Conservation (phyloP, 2,888 invertebrate species). For the Morpho achilles region DNA sequence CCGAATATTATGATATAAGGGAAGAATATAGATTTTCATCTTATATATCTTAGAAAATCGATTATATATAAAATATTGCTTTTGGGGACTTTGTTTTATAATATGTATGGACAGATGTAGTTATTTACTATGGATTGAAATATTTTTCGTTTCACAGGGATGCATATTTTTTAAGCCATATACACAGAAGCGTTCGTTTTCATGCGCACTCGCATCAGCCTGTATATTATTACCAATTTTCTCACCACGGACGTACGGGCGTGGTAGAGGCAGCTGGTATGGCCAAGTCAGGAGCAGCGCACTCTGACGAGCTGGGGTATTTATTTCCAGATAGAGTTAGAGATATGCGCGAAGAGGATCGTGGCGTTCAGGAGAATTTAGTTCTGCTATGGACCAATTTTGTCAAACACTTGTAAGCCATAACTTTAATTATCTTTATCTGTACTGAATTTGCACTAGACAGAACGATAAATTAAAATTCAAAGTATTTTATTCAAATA, state of each 20-base stretch:
- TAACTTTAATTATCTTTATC: neutral
- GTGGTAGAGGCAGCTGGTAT: slow-evolving; percentile 45
- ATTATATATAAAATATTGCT: too few species aligned
- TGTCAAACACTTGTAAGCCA: slow-evolving; percentile 60
- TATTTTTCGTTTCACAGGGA: slow-evolving; percentile 44
- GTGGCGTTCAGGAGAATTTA: slow-evolving; percentile 43
- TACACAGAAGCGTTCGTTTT: slow-evolving; percentile 50
- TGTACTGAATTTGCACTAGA: too few species aligned
- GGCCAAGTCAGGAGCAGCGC: slow-evolving; percentile 56
- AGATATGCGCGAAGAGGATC: slow-evolving; percentile 47
- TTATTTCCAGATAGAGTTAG: slow-evolving; percentile 45
- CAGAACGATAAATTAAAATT: neutral
- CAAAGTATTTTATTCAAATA: neutral
- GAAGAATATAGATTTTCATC: neutral
- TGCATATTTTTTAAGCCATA: slow-evolving; percentile 58
- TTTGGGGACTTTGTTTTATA: too few species aligned
- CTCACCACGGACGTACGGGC: slow-evolving; percentile 46
- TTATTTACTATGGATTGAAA: too few species aligned
- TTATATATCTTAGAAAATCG: too few species aligned
- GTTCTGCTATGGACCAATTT: slow-evolving; percentile 61
- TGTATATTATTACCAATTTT: slow-evolving; percentile 63
- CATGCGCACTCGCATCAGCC: slow-evolving; percentile 41
- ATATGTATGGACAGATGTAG: too few species aligned
- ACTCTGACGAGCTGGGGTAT: slow-evolving; percentile 64
- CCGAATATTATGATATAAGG: neutral